A percentile compares a stretch with the other conserved stretches of the same genome.
phyloP scores from a whole-genome alignment of 2,888 invertebrate genomes.

The Parasteatoda lunata region DNA sequence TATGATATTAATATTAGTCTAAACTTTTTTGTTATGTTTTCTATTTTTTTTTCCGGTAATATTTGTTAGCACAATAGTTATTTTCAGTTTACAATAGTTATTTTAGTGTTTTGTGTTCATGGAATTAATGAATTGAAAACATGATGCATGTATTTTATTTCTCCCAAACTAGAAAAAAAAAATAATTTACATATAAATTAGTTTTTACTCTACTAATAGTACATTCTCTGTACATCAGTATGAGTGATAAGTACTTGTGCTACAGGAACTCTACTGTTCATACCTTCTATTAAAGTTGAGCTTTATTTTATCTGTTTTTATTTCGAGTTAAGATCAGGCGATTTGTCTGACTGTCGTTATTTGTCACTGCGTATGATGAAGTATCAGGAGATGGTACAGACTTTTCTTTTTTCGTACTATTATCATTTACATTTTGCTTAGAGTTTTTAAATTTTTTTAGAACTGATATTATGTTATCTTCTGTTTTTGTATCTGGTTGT shows the following conservation, averaged over 20 bases:
- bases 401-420: slow-evolving; percentile 3
- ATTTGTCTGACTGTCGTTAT: slow-evolving; percentile 39
- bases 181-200: slow-evolving; percentile 6
- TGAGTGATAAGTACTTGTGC: neutral
- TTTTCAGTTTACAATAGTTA: too few species aligned
- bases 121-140: too few species aligned
- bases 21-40: too few species aligned
- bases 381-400: neutral
- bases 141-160: neutral
- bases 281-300: neutral
- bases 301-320: slow-evolving; percentile 13
- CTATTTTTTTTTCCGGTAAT: too few species aligned
- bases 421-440: slow-evolving; percentile 4
- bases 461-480: neutral
- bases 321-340: slow-evolving; percentile 39
- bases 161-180: neutral
- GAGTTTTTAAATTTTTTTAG: slow-evolving; percentile 6
- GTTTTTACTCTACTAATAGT: neutral
- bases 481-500: slow-evolving; percentile 18
- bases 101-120: too few species aligned
- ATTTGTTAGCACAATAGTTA: too few species aligned
- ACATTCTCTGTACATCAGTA: neutral
- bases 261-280: neutral
- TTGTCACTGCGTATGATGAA: slow-evolving; percentile 43
- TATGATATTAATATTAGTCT: too few species aligned